Conservation (phyloP, 1,140 invertebrate species). For the Brachionus manjavacas region DNA sequence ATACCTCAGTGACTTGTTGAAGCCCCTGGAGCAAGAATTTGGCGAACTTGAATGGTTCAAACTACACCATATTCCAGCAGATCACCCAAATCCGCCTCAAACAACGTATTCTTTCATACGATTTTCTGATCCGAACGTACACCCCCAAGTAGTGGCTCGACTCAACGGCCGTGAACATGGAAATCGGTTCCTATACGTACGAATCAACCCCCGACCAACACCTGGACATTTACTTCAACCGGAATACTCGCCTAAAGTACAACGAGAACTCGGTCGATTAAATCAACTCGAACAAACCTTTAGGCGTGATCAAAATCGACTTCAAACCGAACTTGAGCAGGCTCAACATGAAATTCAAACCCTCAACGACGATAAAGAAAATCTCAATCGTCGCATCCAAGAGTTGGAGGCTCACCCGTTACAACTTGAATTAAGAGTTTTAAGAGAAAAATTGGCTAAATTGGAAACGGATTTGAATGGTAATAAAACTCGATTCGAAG, state of each 20-base stretch:
- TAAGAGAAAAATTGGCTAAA: background rate
- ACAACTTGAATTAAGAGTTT: background rate
- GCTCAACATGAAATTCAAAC: background rate
- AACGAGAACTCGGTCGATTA: background rate
- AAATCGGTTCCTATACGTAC: background rate
- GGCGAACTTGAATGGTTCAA: background rate
- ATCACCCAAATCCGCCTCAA: background rate
- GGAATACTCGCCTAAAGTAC: background rate
- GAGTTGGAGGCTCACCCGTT: background rate
- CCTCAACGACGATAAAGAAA: background rate
- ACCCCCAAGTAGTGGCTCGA: background rate
- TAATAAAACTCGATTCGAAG: background rate
- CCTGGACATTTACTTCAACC: background rate
- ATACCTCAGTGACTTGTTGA: background rate
- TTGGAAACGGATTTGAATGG: background rate
- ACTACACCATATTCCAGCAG: background rate
- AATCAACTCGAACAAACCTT: background rate
- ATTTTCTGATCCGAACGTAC: background rate
- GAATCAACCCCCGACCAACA: background rate
- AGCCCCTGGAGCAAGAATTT: background rate
- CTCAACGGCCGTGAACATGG: background rate
- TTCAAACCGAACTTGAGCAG: background rate
- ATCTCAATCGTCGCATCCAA: background rate
- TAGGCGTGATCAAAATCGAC: background rate
- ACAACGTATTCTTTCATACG: background rate